Base-by-base conservation (phyloP, 2,888 invertebrate species). In the Nomada lathburiana region DNA sequence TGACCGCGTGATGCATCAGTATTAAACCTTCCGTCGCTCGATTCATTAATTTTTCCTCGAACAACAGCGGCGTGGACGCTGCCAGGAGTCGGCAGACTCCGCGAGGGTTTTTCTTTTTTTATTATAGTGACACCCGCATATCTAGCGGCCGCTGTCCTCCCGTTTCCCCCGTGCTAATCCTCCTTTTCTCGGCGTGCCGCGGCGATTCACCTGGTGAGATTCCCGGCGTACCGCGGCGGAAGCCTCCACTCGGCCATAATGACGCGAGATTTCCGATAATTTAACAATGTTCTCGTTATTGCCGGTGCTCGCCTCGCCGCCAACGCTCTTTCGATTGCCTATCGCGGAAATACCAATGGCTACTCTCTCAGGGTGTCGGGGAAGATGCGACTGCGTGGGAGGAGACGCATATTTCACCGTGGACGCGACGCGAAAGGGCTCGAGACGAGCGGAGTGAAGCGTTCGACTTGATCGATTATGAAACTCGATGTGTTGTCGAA, bases 251-350 rank as follows among this genome's bases (percentile, higher is more conserved):
- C 67, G 64, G 60, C 72, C 72, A 76, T 82, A 76, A 82, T 76
- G 76, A 82, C 83, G 82, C 81, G 80, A 87, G 88, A 88, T 88
- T 81, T 70, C 80, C 83, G 88, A 88, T 87, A 88, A 84, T 88
- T 88, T 87, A 86, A 88, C 87, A 83, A 87, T 87, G 87, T 82
- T 87, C 87, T 85, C 84, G 84, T 87, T 87, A 88, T 84, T 86
- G 84, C 82, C 82, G 84, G 74, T 69, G 64, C 65, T 53, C 36
- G 69, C 69, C 47, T 60, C 69, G 74, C 57, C 63, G 69, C 60
- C 80, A 52, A 53, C 74, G 53, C 57, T 68, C 68, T 63, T 47
- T 59, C 73, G 68, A 80, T 80, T 59, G 69, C 70, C 80, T 79
- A 70, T 82, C 80, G 74, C 59, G 70, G 80, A 67, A 80, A 80